These are phyloP conservation scores for Lepus oiostolus DNA, from an alignment of 2,797 vertebrate species.

Conservation along the genomic window DNA sequence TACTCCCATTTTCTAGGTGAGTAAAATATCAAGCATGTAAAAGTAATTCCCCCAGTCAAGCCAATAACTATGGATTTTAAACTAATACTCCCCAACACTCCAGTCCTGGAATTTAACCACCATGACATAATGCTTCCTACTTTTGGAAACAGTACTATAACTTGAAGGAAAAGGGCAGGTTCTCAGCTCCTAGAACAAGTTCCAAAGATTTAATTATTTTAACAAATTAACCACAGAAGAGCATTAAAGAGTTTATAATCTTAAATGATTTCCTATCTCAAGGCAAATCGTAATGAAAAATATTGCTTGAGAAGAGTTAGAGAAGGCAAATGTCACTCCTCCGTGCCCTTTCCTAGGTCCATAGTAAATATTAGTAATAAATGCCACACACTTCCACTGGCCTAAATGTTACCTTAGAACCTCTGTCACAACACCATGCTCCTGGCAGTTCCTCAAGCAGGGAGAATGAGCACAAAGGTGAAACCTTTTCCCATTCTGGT, in stretches of 20 bases:
- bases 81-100: background rate
- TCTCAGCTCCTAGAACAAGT: background rate
- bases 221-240: conserved; percentile 18
- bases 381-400: background rate
- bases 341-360: background rate
- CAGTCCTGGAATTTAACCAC: background rate
- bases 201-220: conserved; percentile 37
- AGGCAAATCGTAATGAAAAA: conserved; percentile 21
- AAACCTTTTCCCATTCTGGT: background rate
- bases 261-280: conserved; percentile 6
- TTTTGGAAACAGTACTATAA: background rate
- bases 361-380: conserved; percentile 28
- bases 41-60: background rate
- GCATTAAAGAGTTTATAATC: background rate
- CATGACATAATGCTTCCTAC: background rate
- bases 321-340: background rate
- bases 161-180: background rate
- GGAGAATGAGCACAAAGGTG: background rate
- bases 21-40: background rate
- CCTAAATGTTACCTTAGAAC: background rate
- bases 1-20: background rate
- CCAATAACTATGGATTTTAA: background rate
- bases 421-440: background rate
- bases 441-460: background rate
- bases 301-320: background rate